Conservation (phyloP, 1,140 invertebrate genomes). For the Hylaeus anthracinus region DNA sequence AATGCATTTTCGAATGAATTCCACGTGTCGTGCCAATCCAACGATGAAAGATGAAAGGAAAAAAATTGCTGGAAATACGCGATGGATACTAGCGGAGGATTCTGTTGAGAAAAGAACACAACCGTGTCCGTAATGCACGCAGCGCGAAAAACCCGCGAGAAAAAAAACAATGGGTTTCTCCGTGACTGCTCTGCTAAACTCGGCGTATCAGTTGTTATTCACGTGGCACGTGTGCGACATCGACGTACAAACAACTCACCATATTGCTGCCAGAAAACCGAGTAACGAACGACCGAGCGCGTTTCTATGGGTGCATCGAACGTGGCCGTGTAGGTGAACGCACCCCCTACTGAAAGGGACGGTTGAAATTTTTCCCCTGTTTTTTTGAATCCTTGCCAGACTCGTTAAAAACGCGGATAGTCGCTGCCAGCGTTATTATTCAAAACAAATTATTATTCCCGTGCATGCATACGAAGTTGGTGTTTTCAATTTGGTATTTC, state of each 20-base stretch:
- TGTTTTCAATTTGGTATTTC: too few species aligned
- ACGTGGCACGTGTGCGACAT: slow-evolving; percentile 22
- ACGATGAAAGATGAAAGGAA: background rate
- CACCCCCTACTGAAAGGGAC: background rate
- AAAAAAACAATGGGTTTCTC: background rate
- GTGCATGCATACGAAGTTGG: too few species aligned
- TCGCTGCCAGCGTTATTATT: too few species aligned
- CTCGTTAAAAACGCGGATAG: too few species aligned
- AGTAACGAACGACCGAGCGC: slow-evolving; percentile 1
- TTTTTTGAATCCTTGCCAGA: background rate
- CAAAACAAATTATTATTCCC: too few species aligned
- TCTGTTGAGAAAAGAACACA: background rate
- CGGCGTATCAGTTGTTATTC: slow-evolving; percentile 29
- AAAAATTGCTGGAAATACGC: background rate
- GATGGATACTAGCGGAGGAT: background rate
- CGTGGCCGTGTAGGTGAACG: background rate
- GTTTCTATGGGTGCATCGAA: background rate
- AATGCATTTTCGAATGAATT: background rate
- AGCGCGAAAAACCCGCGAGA: background rate
- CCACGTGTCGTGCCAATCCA: background rate
- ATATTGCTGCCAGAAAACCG: background rate
- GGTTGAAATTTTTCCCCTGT: background rate
- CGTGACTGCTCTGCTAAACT: background rate
- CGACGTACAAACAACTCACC: background rate
- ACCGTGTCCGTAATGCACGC: background rate